These are phyloP conservation scores for Colaptes auratus DNA, from an alignment of 2,113 vertebrate species.

Conservation along the genomic window DNA sequence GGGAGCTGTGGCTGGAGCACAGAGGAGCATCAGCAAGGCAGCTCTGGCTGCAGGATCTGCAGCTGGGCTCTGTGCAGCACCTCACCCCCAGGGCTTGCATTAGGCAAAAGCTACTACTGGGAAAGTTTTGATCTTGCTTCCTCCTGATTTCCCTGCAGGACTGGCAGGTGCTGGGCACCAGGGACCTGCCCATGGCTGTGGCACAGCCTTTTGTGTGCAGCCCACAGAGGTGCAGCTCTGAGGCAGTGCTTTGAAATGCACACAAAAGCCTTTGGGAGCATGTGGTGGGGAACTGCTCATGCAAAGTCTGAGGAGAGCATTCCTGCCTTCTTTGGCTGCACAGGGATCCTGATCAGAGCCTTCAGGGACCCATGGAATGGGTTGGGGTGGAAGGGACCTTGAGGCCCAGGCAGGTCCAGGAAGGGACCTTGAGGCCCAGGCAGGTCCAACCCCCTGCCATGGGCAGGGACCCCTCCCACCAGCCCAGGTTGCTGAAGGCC, in stretches of 20 bases:
- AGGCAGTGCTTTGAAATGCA: neutral
- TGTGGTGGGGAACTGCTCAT: neutral
- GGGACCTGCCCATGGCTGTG: neutral
- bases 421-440: too few species aligned
- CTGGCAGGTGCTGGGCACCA: neutral
- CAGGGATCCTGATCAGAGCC: neutral
- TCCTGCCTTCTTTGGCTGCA: neutral
- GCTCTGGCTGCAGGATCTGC: neutral
- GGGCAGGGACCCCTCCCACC: too few species aligned
- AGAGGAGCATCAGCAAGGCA: neutral
- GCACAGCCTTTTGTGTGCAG: neutral
- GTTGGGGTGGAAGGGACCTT: too few species aligned
- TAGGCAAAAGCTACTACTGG: slow-evolving; percentile 6
- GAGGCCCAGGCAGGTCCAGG: too few species aligned
- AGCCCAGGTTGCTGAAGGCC: too few species aligned
- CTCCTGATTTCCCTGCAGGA: slow-evolving; percentile 15
- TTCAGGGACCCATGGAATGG: neutral
- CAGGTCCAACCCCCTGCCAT: too few species aligned
- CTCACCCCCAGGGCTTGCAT: neutral
- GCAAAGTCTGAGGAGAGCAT: accelerated
- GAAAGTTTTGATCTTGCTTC: slow-evolving; percentile 31
- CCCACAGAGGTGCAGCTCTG: neutral
- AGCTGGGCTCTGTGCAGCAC: slow-evolving; percentile 25
- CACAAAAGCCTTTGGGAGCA: neutral
- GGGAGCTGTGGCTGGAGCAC: neutral